Conservation (phyloP, 2,113 vertebrate species). For the Furnarius figulus region DNA sequence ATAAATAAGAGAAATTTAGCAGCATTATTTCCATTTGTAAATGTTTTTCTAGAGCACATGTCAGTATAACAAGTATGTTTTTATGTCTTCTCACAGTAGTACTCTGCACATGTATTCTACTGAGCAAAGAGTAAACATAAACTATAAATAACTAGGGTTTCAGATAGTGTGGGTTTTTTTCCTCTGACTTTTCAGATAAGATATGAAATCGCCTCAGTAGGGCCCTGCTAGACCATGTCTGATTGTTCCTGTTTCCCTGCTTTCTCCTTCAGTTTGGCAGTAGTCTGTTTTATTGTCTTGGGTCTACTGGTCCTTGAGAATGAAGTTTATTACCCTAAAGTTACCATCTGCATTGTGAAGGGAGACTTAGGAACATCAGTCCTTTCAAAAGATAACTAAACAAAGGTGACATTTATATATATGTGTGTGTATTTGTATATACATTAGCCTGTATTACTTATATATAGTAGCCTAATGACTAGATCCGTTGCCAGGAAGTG, state of each 20-base stretch:
- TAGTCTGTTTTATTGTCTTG: background rate
- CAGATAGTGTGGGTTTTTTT: background rate
- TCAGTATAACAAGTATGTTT: background rate
- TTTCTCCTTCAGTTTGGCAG: background rate
- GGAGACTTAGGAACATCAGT: background rate
- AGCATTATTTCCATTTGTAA: slow-evolving; percentile 24
- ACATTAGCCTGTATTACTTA: background rate
- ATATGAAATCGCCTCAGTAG: slow-evolving; percentile 2
- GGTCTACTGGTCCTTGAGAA: background rate
- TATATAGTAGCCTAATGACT: background rate
- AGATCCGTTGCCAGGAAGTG: background rate
- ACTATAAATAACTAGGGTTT: slow-evolving; percentile 47
- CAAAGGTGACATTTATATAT: background rate
- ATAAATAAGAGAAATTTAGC: background rate
- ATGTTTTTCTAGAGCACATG: background rate
- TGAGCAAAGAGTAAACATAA: slow-evolving; percentile 23
- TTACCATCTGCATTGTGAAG: background rate
- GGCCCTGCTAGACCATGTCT: background rate
- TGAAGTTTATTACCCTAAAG: background rate
- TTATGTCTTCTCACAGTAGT: slow-evolving; percentile 40
- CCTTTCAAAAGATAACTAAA: background rate
- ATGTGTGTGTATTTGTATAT: background rate
- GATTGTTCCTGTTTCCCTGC: background rate
- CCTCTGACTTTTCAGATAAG: slow-evolving; percentile 4
- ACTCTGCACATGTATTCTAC: slow-evolving; percentile 12